Percentiles rank a stretch among this genome's conserved stretches.
These are phyloP conservation scores for Yponomeuta sedellus DNA, from an alignment of 2,888 invertebrate species.

Conservation along the genomic window DNA sequence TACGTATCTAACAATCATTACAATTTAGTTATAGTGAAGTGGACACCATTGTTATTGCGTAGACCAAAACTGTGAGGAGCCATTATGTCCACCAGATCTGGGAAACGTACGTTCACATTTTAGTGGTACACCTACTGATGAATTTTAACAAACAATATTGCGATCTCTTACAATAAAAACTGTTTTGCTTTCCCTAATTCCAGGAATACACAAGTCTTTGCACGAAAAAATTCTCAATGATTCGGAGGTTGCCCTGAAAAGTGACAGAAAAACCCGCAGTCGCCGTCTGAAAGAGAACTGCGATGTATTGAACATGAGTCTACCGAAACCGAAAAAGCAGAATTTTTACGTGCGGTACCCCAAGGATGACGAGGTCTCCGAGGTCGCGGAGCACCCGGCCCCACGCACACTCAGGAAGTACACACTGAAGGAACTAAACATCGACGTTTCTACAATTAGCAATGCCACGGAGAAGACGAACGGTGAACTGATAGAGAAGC, in stretches of 20 bases:
- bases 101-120: slow-evolving; percentile 52
- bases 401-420: slow-evolving; percentile 28
- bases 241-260: slow-evolving; percentile 29
- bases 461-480: slow-evolving; percentile 23
- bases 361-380: slow-evolving; percentile 36
- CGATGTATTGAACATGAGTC: slow-evolving; percentile 26
- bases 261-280: slow-evolving; percentile 46
- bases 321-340: slow-evolving; percentile 39
- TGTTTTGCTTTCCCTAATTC: slow-evolving; percentile 25
- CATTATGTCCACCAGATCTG: slow-evolving; percentile 58
- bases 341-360: slow-evolving; percentile 55
- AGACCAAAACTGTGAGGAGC: neutral
- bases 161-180: too few species aligned
- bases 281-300: slow-evolving; percentile 41
- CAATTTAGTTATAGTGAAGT: too few species aligned
- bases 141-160: too few species aligned
- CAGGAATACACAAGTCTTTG: slow-evolving; percentile 50
- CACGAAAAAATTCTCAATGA: slow-evolving; percentile 28
- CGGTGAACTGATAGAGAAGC: neutral
- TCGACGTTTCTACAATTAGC: slow-evolving; percentile 16
- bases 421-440: slow-evolving; percentile 43
- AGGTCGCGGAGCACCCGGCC: slow-evolving; percentile 3
- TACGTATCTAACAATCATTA: too few species aligned
- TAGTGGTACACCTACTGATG: neutral
- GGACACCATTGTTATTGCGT: too few species aligned